Evolutionary conservation across 2,888 invertebrate species (phyloP).

Genomic region (Nemapogon koenigi): DNA sequence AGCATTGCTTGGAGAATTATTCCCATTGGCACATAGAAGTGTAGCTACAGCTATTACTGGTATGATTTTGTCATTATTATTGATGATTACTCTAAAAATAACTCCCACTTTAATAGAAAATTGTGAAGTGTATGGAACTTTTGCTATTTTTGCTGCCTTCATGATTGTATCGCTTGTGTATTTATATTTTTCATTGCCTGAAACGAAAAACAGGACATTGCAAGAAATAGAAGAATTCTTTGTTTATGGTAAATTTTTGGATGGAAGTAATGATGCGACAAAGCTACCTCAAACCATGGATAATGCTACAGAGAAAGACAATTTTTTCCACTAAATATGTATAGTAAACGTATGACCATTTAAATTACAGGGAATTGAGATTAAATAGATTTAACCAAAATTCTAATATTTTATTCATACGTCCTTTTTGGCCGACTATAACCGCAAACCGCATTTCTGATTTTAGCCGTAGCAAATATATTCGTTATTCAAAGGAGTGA

Average conservation of each 20-base stretch:
- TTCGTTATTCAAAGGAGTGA: too few species aligned
- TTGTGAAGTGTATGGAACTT: constrained; percentile 33
- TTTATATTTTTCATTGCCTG: constrained; percentile 23
- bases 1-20: constrained; percentile 11
- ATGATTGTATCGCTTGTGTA: constrained; percentile 18
- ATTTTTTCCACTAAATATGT: too few species aligned
- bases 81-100: constrained; percentile 26
- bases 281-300: too few species aligned
- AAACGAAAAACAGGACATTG: constrained; percentile 25
- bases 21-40: constrained; percentile 17
- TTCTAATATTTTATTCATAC: too few species aligned
- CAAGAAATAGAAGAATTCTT: constrained; percentile 28
- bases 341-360: too few species aligned
- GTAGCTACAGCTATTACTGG: constrained; percentile 16
- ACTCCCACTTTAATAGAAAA: constrained; percentile 27
- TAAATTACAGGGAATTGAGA: too few species aligned
- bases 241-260: constrained; percentile 14
- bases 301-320: too few species aligned
- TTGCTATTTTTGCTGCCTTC: constrained; percentile 19
- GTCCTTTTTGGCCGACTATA: too few species aligned
- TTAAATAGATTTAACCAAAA: too few species aligned
- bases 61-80: constrained; percentile 14
- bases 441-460: too few species aligned
- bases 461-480: too few species aligned
- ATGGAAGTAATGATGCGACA: neutral